Evolutionary conservation across 2,797 vertebrate species (phyloP).

Genomic region (Astyanax mexicanus): DNA sequence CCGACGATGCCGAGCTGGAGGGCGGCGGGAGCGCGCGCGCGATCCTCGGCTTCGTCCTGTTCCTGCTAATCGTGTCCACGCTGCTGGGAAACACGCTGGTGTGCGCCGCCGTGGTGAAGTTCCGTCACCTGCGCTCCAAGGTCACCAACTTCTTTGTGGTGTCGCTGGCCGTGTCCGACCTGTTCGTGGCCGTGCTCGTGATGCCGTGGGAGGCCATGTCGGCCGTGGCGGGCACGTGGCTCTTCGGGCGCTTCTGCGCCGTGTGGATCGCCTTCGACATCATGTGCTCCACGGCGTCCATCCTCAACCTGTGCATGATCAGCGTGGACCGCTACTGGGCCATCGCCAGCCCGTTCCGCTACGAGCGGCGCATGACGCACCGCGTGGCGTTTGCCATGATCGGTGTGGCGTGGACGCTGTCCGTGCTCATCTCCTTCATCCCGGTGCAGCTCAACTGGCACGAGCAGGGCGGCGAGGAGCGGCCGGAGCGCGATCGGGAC

Average conservation of each 20-base stretch:
- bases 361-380: slow-evolving; percentile 80
- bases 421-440: slow-evolving; percentile 84
- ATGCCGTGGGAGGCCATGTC: slow-evolving; percentile 85
- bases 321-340: slow-evolving; percentile 86
- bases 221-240: slow-evolving; percentile 77
- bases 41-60: slow-evolving; percentile 75
- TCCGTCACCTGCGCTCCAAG: slow-evolving; percentile 82
- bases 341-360: slow-evolving; percentile 79
- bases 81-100: slow-evolving; percentile 83
- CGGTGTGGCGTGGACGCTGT: slow-evolving; percentile 80
- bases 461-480: slow-evolving; percentile 57
- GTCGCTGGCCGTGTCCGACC: slow-evolving; percentile 83
- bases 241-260: slow-evolving; percentile 82
- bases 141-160: slow-evolving; percentile 84
- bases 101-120: slow-evolving; percentile 78
- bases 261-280: slow-evolving; percentile 87
- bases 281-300: slow-evolving; percentile 85
- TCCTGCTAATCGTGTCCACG: slow-evolving; percentile 80
- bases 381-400: slow-evolving; percentile 78
- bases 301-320: slow-evolving; percentile 85
- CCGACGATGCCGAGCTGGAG: background rate
- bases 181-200: slow-evolving; percentile 83
- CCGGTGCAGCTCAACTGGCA: slow-evolving; percentile 85
- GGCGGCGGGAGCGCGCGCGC: slow-evolving; percentile 59
- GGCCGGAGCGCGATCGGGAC: background rate